Evolutionary conservation across 2,113 vertebrate species (phyloP), one percentile per base, ranked within the genome.

Genomic region (Hemichromis elongatus): DNA sequence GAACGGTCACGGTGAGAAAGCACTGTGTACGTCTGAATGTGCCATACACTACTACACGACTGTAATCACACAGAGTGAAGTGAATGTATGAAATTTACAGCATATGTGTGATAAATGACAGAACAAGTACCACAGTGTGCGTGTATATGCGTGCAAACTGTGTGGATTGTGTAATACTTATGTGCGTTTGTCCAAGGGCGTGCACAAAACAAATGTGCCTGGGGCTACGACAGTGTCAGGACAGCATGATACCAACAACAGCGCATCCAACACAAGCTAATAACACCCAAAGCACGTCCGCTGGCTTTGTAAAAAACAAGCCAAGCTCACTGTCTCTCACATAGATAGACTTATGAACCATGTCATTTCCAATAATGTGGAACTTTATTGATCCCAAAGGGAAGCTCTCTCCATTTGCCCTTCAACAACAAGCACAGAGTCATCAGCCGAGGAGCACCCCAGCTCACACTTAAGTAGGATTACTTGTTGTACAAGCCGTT

Each of bases 341-440:
- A 87, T 7, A 83, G 24, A 87, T 6, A 77, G 57, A 79, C 79
- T 83, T 75, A 70, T 79, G 79, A 82, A 81, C 59, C 68, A 37
- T 88, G 77, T 70, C 80, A 86, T 89, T 90, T 90, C 84, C 40
- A 87, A 88, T 87, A 89, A 90, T 81, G 78, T 77, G 77, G 86
- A 55, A 87, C 77, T 84, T 93, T 92, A 88, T 86, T 89, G 85
- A 89, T 91, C 82, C 89, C 90, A 90, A 66, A 28, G 84, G 81
- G 75, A 73, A 83, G 24, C 66, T 57, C 19, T 80, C 79, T 85
- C 70, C 61, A 24, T 84, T 79, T 87, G 79, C 80, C 82, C 90
- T 86, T 86, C 86, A 78, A 59, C 24, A 45, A 40, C 68, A 33
- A 66, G 52, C 11, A 26, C 19, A 33, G 33, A 85, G 66, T 86